Evolutionary conservation across 2,888 invertebrate species (phyloP), one percentile per base, ranked within the genome.

Genomic region (Zygogramma bicolorata): DNA sequence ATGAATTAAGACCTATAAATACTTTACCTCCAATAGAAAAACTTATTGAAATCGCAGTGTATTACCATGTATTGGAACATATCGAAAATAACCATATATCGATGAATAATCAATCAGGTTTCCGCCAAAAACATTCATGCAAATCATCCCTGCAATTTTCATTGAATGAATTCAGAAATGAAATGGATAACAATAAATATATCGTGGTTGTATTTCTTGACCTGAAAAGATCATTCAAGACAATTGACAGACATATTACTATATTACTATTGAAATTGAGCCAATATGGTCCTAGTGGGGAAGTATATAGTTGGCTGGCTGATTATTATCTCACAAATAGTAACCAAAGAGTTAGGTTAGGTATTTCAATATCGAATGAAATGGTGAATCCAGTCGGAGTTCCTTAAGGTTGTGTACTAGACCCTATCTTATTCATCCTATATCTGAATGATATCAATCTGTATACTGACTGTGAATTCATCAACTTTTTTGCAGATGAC

Each of bases 401-500:
- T 6, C 62, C 42, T 22, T 42, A 62, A 25, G 46, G 46, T 1
- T 22, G 15, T 27, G 38, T 40, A 15, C 18, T 58, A 15, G 31
- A 15, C n/a, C 29, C 58, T 27, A 15, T 60, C 15, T 34, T 60
- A 20, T 63, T 63, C 20, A 49, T 63, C 25, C 46, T 63, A 13
- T 29, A 63, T 18, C 18, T 31, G 18, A 46, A 46, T 63, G 27
- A 49, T 53, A 65, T 53, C 29, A 31, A 65, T 53, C 18, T 57
- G 18, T 65, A 27, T 25, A n/a, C 42, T 18, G 27, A 67, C 42
- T 25, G 40, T 10, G 59, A 67, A 22, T 38, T 67, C 40, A 18
- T 59, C n/a, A 67, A 59, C n/a, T 15, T 40, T 20, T 67, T 67
- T 18, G 59, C 67, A 15, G 58, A 67, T 46, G 67, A 67, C 15